Conservation (phyloP, 2,888 invertebrate species). For the Ophion costatus region DNA sequence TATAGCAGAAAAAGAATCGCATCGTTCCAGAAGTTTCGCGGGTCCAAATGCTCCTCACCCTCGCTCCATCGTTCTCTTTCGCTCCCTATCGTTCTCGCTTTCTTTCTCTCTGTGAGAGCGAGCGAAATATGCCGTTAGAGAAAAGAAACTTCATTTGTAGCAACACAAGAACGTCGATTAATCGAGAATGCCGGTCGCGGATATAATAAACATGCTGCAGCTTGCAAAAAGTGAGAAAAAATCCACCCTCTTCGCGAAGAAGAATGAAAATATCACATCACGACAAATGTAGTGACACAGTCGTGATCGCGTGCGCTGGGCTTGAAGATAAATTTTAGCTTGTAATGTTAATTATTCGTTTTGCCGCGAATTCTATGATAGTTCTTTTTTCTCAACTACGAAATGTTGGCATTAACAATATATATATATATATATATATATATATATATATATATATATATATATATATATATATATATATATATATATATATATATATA, state of each 20-base stretch:
- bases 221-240: constrained; percentile 31
- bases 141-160: constrained; percentile 29
- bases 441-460: not conserved
- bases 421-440: not conserved
- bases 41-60: constrained; percentile 32
- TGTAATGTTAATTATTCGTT: constrained; percentile 52
- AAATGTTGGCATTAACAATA: constrained; percentile 1
- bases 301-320: constrained; percentile 68
- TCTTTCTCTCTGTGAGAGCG: not conserved
- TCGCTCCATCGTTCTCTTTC: constrained; percentile 15
- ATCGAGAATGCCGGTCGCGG: constrained; percentile 55
- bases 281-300: constrained; percentile 63
- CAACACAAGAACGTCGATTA: constrained; percentile 53
- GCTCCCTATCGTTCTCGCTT: constrained; percentile 5
- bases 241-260: constrained; percentile 49
- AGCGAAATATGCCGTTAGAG: not conserved
- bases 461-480: not conserved
- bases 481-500: not conserved
- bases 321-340: constrained; percentile 67
- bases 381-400: constrained; percentile 31
- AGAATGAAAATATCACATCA: constrained; percentile 37
- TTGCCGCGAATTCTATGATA: constrained; percentile 34
- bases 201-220: constrained; percentile 51
- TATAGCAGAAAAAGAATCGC: constrained; percentile 4
- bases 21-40: constrained; percentile 56